Base-by-base conservation (phyloP, 2,888 invertebrate species). In the Actias luna region DNA sequence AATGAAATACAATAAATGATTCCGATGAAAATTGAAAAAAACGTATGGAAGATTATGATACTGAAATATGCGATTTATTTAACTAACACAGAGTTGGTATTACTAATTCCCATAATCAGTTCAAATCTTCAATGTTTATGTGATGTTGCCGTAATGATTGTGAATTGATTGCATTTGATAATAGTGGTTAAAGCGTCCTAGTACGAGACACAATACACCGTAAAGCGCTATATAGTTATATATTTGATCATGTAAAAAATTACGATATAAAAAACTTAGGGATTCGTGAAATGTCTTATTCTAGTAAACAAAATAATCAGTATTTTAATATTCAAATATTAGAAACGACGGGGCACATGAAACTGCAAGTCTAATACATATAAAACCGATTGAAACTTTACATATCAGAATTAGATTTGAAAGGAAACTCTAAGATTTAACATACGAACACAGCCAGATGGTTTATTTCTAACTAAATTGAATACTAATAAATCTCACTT, bases 301-400 rank as follows among this genome's bases (percentile, higher is more conserved):
- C 18, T 16, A 0, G 3, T 12, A 50, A 50, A 25, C 10, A 1
- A 25, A 50, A 50, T 18, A 42, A n/a, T n/a, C n/a, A n/a, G 42
- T 8, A 18, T 42, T 42, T 7, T 18, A 42, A 42, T 25, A 50
- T 50, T 39, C 16, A 16, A 25, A 25, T 22, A 50, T 25, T 50
- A 5, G 4, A 50, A 14, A 50, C 2, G 25, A 4, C 12, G 22
- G 10, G 3, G 46, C 25, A 12, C 25, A 35, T 31, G 39, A 52
- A 61, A 61, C 61, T 36, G 39, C 39, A 25, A 52, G 25, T 7
- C 25, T 57, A 16, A 35, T 42, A n/a, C 29, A 55, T n/a, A 61
- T 25, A 59, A 61, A 61, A 42, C 39, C 55, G 59, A 61, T 59
- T 59, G 52, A 62, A 64, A 62, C 55, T 64, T 61, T 42, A 61